Percentiles rank a stretch among this genome's conserved stretches.
phyloP scores from a whole-genome alignment of 2,888 invertebrate species.

The Sinodicranocentrus sp. region DNA sequence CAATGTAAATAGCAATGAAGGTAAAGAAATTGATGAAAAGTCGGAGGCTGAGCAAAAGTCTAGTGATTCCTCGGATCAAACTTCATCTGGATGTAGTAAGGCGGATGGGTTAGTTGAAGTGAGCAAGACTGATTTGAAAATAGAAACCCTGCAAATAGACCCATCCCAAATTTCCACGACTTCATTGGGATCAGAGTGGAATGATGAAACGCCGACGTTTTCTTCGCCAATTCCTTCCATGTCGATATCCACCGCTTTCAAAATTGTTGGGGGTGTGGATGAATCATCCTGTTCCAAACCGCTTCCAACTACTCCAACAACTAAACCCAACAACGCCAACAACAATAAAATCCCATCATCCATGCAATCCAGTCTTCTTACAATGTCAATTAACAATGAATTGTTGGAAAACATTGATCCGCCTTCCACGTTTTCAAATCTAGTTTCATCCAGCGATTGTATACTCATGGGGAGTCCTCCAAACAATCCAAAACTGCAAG shows the following conservation, averaged over 20 bases:
- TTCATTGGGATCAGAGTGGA: constrained; percentile 74
- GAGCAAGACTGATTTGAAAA: constrained; percentile 37
- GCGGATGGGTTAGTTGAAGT: neutral
- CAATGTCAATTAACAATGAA: constrained; percentile 55
- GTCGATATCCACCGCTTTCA: constrained; percentile 63
- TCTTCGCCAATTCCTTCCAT: constrained; percentile 71
- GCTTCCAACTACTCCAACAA: constrained; percentile 3
- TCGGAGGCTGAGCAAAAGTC: constrained; percentile 30
- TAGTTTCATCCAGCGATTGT: constrained; percentile 69
- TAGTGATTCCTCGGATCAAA: constrained; percentile 14
- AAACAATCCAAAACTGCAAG: constrained; percentile 45
- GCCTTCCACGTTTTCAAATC: constrained; percentile 70
- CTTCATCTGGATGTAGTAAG: constrained; percentile 18
- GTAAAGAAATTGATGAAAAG: too few species aligned
- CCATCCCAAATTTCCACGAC: constrained; percentile 70
- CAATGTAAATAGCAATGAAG: neutral
- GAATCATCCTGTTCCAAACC: constrained; percentile 52
- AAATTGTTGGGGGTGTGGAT: constrained; percentile 62
- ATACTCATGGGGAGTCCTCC: constrained; percentile 54
- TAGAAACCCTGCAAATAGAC: constrained; percentile 38
- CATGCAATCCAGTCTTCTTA: constrained; percentile 59
- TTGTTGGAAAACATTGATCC: constrained; percentile 70
- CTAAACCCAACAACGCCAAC: neutral
- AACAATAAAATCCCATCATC: constrained; percentile 23
- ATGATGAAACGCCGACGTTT: constrained; percentile 74